Percentiles rank a stretch among this genome's conserved stretches.
Evolutionary conservation across 1,140 invertebrate species (phyloP).

Genomic region (Trichoplusia ni): DNA sequence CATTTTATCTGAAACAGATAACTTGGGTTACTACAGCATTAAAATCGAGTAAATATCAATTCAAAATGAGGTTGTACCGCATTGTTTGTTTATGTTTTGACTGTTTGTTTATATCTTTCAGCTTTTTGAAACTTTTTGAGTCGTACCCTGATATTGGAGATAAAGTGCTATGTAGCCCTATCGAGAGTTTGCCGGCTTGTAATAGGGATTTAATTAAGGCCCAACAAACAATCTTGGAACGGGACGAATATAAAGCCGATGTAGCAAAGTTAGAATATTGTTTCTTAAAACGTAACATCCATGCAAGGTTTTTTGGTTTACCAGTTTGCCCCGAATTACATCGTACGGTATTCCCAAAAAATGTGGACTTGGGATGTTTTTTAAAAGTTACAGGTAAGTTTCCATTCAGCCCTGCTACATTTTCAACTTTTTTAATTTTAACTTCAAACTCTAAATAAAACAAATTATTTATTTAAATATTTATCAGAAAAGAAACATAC

Average conservation of each 20-base stretch:
- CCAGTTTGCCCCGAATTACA: constrained; percentile 83
- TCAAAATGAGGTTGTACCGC: neutral
- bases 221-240: constrained; percentile 82
- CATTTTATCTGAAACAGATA: constrained; percentile 65
- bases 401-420: neutral
- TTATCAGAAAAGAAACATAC: too few species aligned
- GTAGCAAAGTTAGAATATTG: constrained; percentile 53
- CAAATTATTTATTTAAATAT: too few species aligned
- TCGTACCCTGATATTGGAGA: constrained; percentile 75
- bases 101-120: constrained; percentile 5
- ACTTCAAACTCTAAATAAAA: too few species aligned
- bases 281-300: constrained; percentile 85
- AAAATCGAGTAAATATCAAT: constrained; percentile 72
- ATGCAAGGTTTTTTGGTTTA: constrained; percentile 83
- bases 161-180: constrained; percentile 70
- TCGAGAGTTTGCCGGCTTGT: constrained; percentile 80
- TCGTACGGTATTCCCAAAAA: constrained; percentile 84
- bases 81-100: neutral
- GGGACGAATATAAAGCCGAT: constrained; percentile 60
- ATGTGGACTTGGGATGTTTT: constrained; percentile 86
- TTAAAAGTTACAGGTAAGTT: constrained; percentile 83
- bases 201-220: constrained; percentile 84
- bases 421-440: too few species aligned
- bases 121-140: constrained; percentile 79
- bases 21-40: constrained; percentile 66